Percentiles rank a stretch among this genome's conserved stretches.
phyloP scores from a whole-genome alignment of 1,140 invertebrate genomes.

The Paraescarpia echinospica region DNA sequence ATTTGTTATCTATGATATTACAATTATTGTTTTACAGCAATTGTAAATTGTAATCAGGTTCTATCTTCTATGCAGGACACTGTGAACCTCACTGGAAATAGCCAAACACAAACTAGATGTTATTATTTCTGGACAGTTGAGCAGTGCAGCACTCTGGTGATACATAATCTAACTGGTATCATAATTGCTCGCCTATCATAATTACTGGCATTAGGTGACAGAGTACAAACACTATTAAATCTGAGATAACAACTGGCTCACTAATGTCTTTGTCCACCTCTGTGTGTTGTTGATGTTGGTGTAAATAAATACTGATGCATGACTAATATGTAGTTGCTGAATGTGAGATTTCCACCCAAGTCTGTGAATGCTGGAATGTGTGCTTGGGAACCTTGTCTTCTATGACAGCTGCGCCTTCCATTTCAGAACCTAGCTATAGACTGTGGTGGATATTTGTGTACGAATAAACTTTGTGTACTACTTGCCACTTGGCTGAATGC shows the following conservation, averaged over 20 bases:
- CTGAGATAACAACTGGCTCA: background rate
- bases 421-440: background rate
- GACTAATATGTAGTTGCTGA: background rate
- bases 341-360: background rate
- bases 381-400: background rate
- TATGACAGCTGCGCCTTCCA: background rate
- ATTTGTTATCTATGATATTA: too few relatives aligned
- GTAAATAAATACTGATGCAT: background rate
- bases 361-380: background rate
- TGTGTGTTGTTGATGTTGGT: background rate
- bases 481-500: too few relatives aligned
- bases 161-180: background rate
- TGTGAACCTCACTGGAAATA: too few relatives aligned
- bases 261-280: background rate
- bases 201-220: background rate
- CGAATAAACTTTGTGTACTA: too few relatives aligned
- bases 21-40: too few relatives aligned
- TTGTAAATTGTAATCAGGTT: too few relatives aligned
- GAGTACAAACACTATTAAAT: background rate
- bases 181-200: slow-evolving; percentile 1
- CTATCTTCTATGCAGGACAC: too few relatives aligned
- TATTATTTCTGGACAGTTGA: background rate
- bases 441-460: too few relatives aligned
- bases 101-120: too few relatives aligned
- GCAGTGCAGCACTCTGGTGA: background rate